phyloP scores from a whole-genome alignment of 2,797 vertebrate species.

The Cetoscarus ocellatus region DNA sequence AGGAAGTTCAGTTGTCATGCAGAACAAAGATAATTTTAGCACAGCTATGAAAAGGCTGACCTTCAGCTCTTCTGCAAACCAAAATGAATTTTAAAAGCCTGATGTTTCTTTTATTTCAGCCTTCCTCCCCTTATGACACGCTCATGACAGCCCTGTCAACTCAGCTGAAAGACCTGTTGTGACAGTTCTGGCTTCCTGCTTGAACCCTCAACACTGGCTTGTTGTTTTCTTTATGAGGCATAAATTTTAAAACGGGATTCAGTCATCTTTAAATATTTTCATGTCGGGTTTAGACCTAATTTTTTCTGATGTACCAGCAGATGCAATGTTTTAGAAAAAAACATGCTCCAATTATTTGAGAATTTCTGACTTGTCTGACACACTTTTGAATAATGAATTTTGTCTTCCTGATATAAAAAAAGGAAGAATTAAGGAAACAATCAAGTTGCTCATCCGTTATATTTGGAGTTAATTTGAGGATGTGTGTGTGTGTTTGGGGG shows the following conservation, averaged over 20 bases:
- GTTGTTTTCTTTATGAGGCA: constrained; percentile 1
- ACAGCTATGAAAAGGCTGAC: constrained; percentile 22
- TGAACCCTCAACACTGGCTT: constrained; percentile 9
- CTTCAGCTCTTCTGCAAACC: constrained; percentile 8
- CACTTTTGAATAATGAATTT: too few relatives aligned
- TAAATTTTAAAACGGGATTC: background rate
- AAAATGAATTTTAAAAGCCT: constrained; percentile 14
- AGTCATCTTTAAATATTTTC: background rate
- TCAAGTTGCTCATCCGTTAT: too few relatives aligned
- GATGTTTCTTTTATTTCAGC: constrained; percentile 8
- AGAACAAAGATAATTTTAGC: constrained; percentile 17
- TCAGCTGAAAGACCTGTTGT: background rate
- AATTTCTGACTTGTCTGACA: too few relatives aligned
- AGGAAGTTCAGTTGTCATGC: constrained; percentile 5
- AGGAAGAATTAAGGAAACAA: too few relatives aligned
- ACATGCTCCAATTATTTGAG: too few relatives aligned
- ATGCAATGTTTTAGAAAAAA: background rate
- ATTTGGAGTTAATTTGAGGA: too few relatives aligned
- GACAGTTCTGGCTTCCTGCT: background rate
- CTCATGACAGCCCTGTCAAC: constrained; percentile 13
- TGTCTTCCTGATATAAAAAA: too few relatives aligned
- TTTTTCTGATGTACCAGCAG: background rate
- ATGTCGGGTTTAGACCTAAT: background rate
- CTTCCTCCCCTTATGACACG: constrained; percentile 14
- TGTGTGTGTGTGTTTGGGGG: too few relatives aligned